phyloP scores from a whole-genome alignment of 64 coral and sea anemone genomes.

The Dendronephthya gigantea region DNA sequence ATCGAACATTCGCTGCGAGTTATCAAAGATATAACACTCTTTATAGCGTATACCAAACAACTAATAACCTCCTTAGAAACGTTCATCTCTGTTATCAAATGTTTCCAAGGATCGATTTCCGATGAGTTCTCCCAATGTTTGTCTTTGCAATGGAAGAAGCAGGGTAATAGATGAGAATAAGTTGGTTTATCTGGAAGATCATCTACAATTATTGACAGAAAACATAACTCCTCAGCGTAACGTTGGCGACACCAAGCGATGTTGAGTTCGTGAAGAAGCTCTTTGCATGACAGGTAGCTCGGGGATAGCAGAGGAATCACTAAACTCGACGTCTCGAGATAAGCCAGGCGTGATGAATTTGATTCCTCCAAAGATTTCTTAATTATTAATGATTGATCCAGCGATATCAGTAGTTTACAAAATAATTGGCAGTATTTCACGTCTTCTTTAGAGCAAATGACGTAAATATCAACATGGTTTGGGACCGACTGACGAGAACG shows the following conservation, averaged over 20 bases:
- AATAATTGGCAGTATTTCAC: background rate
- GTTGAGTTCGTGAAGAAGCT: background rate
- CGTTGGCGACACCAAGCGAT: constrained; percentile 2
- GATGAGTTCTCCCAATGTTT: background rate
- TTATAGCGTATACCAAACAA: background rate
- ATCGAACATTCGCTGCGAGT: background rate
- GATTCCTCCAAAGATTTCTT: background rate
- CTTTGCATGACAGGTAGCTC: background rate
- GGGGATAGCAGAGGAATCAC: background rate
- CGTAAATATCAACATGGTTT: constrained; percentile 2
- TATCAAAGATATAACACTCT: background rate
- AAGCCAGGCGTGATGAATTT: background rate
- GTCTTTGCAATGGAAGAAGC: background rate
- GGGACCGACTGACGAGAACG: background rate
- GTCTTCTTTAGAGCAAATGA: background rate
- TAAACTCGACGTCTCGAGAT: background rate
- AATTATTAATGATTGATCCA: background rate
- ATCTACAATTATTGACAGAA: background rate
- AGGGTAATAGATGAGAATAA: background rate
- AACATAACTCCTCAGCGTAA: background rate
- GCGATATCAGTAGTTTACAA: background rate
- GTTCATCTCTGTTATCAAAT: background rate
- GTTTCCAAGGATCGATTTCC: background rate
- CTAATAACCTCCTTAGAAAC: background rate
- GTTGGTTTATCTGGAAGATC: background rate